Evolutionary conservation across 2,113 vertebrate genomes (phyloP), one percentile per base, ranked within the genome.

Genomic region (Egretta garzetta): DNA sequence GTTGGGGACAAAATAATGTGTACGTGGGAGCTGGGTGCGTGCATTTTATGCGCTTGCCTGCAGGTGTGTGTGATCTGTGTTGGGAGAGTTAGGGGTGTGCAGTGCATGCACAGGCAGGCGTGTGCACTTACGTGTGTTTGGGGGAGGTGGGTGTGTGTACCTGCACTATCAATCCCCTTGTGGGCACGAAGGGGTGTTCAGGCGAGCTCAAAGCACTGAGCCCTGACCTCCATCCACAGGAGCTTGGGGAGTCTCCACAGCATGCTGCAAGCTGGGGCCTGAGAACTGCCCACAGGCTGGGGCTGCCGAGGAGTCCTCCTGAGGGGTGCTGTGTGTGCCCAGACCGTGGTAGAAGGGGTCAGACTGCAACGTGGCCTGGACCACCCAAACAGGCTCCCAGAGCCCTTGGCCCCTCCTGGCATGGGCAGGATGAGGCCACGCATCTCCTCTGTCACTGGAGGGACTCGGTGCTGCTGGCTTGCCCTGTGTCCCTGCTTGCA

Each of bases 71-170:
- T 17, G 11, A 0, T 20, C 33, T 26, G 52, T 6, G 2, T 18
- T 12, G 39, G 59, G 30, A 70, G 15, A 20, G 41, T 37, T 28
- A 9, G 14, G 41, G 26, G 14, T 9, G 30, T 33, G 55, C 1
- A 1, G 41, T 35, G 23, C 30, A 30, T 35, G 45, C 16, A 7
- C n/a, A 32, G 30, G 47, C 26, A 75, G 49, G 60, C 0, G 0
- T 27, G 30, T 56, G 63, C 39, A n/a, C 0, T 0, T 0, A 1
- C 0, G 0, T 30, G 19, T 68, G 27, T 50, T 43, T 23, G 9
- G 5, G 50, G 39, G 15, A 47, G 6, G 14, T 6, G 28, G 4
- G 70, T 16, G 33, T 28, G 12, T 49, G 35, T 17, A 16, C 32
- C 49, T 0, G 1, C 14, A 6, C 11, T 62, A 12, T 14, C 33